Conservation (phyloP, 2,113 vertebrate genomes). For the Callionymus lyra region DNA sequence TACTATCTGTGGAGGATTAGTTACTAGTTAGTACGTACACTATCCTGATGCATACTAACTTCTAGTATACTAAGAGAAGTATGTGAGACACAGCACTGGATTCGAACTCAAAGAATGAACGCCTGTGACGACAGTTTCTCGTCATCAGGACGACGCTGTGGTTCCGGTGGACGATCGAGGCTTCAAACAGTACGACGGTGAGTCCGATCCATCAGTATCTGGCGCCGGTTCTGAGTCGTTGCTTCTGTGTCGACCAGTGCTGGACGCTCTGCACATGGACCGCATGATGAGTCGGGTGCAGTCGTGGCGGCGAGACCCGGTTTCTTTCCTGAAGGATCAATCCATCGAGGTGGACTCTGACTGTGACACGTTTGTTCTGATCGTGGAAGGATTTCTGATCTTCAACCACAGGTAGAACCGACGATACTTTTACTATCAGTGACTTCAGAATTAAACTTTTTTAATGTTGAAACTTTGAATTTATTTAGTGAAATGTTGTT, state of each 20-base stretch:
- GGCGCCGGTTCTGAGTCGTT: no score
- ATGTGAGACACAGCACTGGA: no score
- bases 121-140: slow-evolving; percentile 5
- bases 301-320: slow-evolving; percentile 63
- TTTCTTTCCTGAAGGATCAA: slow-evolving; percentile 20
- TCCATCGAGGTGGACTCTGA: slow-evolving; percentile 8
- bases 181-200: slow-evolving; percentile 90
- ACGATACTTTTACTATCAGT: slow-evolving; percentile 1
- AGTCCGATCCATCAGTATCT: no score
- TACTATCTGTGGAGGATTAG: no score
- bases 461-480: no score
- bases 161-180: slow-evolving; percentile 78
- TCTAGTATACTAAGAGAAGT: no score
- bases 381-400: slow-evolving; percentile 91
- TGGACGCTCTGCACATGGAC: slow-evolving; percentile 86
- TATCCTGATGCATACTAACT: no score
- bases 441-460: no score
- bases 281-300: slow-evolving; percentile 72
- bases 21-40: no score
- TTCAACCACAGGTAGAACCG: slow-evolving; percentile 81
- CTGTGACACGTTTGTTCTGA: slow-evolving; percentile 66
- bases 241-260: no score
- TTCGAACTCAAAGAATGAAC: no score
- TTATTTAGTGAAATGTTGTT: no score
- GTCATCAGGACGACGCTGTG: slow-evolving; percentile 71